Base-by-base conservation (phyloP, 2,113 vertebrate genomes). In the Scortum barcoo region DNA sequence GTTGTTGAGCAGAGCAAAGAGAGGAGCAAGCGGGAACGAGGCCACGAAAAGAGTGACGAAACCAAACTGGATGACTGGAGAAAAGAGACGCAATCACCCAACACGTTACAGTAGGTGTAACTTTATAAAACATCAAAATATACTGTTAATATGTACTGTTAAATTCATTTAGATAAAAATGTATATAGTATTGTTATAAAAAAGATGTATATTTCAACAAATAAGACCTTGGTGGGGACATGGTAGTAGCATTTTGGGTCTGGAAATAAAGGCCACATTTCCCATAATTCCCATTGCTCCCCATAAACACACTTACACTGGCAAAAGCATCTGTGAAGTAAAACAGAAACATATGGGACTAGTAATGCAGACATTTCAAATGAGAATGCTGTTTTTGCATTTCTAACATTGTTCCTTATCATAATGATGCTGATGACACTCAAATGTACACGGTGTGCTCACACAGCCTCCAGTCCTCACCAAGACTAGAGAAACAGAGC, bases 11-110 rank as follows among this genome's bases (percentile, higher is more conserved):
- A 99, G 95, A 38, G 98, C 98, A 48, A 99, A 99, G 44, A 98
- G 91, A 0, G 98, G 98, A n/a, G 98, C 98, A 90, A 99, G 94
- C 0, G 98, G 98, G 72, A 99, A 99, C 4, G 98, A 99, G 58
- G 98, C 98, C 91, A 99, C 98, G 19, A 99, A 99, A 20, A 99
- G 96, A 2, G 98, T 98, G 68, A 99, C 98, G 42, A 99, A 99
- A 1, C 98, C 98, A 86, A 99, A 99, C 94, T 99, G 98, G 93
- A 99, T 97, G 81, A 99, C 98, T 99, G 86, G n/a, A 88, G 26
- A 54, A 54, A 81, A 75, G 24, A 58, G 28, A 19, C 1, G 12
- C 1, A 5, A 1, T 51, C 13, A 72, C 36, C 19, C 28, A 44
- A 68, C 30, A 71, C 26, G 6, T 8, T 14, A 5, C 28, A 30